Percentiles rank a stretch among this genome's conserved stretches.
phyloP scores from a whole-genome alignment of 1,140 invertebrate species.

The Diorhabda carinulata region DNA sequence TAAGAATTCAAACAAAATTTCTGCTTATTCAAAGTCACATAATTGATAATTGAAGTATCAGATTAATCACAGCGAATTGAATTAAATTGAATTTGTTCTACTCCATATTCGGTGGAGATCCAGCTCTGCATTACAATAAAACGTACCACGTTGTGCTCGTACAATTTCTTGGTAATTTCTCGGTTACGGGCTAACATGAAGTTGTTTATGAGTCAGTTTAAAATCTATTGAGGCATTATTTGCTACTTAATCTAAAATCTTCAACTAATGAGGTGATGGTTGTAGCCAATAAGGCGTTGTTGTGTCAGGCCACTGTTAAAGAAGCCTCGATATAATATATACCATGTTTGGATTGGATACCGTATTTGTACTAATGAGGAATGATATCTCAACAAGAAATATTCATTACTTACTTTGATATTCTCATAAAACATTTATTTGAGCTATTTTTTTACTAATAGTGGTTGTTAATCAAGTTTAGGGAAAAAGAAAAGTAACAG shows the following conservation, averaged over 20 bases:
- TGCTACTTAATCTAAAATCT: conserved; percentile 13
- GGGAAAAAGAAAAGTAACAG: too few relatives aligned
- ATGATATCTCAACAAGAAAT: not conserved
- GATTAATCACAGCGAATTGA: too few relatives aligned
- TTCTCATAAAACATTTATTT: too few relatives aligned
- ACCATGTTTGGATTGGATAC: not conserved
- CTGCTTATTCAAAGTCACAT: too few relatives aligned
- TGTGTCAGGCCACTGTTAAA: conserved; percentile 1
- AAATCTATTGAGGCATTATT: conserved; percentile 15
- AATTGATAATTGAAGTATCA: too few relatives aligned
- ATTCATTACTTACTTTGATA: not conserved
- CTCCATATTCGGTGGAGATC: not conserved
- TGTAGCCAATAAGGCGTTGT: conserved; percentile 15
- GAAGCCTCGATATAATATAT: not conserved
- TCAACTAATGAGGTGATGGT: conserved; percentile 16
- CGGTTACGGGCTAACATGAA: not conserved
- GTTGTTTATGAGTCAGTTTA: conserved; percentile 16
- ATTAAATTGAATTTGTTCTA: too few relatives aligned
- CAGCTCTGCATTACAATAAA: not conserved
- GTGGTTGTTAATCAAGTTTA: too few relatives aligned
- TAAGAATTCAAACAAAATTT: too few relatives aligned
- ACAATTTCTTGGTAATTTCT: conserved; percentile 6
- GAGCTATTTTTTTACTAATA: too few relatives aligned
- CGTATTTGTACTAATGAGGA: not conserved
- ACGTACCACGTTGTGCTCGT: not conserved